phyloP scores from a whole-genome alignment of 2,113 vertebrate genomes.

The Crotophaga sulcirostris region DNA sequence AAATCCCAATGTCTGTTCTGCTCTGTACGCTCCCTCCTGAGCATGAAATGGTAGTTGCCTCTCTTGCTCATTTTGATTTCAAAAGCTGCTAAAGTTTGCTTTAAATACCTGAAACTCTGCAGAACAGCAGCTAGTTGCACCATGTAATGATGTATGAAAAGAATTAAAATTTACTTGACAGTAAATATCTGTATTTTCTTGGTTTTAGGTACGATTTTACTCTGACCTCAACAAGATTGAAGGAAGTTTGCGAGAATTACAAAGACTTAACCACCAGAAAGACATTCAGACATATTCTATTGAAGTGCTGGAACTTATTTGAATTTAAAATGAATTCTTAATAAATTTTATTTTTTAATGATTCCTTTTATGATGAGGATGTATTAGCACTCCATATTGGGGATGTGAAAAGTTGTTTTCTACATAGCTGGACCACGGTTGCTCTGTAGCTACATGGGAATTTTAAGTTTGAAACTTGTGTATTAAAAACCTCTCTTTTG shows the following conservation, averaged over 20 bases:
- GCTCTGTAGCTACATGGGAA: neutral
- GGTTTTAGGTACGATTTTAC: slow-evolving; percentile 83
- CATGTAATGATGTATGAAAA: neutral
- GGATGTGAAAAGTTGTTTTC: slow-evolving; percentile 45
- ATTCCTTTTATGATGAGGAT: slow-evolving; percentile 49
- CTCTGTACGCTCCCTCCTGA: neutral
- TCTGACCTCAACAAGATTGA: slow-evolving; percentile 94
- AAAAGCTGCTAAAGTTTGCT: neutral
- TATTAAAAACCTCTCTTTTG: neutral
- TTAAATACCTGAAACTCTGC: neutral
- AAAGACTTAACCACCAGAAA: slow-evolving; percentile 74
- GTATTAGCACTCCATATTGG: slow-evolving; percentile 58
- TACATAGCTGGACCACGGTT: slow-evolving; percentile 4
- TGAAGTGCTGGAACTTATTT: slow-evolving; percentile 91
- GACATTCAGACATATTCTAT: slow-evolving; percentile 86
- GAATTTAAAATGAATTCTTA: slow-evolving; percentile 67
- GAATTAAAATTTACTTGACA: neutral
- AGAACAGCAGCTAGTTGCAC: neutral
- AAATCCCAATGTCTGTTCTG: neutral
- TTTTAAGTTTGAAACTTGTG: neutral
- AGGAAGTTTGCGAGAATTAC: slow-evolving; percentile 84
- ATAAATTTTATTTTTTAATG: slow-evolving; percentile 59
- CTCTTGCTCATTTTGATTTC: neutral
- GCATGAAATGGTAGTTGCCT: neutral
- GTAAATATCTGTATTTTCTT: neutral